Percentiles rank a stretch among this genome's conserved stretches.
phyloP scores from a whole-genome alignment of 1,140 invertebrate species.

The Drosophila sproati region DNA sequence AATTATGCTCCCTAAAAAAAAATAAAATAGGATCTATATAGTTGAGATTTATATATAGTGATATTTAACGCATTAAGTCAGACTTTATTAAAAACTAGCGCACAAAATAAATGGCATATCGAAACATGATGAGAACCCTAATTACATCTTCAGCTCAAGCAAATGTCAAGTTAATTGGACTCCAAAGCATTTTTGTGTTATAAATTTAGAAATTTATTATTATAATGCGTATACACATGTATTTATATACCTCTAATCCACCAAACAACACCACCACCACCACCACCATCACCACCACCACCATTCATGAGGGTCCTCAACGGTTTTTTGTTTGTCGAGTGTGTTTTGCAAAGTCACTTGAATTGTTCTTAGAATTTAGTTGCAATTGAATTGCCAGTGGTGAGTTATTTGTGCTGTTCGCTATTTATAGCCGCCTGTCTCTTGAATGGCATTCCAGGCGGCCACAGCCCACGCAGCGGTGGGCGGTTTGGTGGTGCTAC shows the following conservation, averaged over 20 bases:
- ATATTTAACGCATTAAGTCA: too few species aligned
- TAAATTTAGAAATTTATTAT: conserved; percentile 13
- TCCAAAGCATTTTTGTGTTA: conserved; percentile 15
- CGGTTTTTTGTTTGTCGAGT: neutral
- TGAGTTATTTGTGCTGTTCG: conserved; percentile 44
- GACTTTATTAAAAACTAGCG: too few species aligned
- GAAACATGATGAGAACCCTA: neutral
- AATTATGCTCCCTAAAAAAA: too few species aligned
- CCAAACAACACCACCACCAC: neutral
- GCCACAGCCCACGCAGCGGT: conserved; percentile 27
- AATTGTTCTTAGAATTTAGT: conserved; percentile 57
- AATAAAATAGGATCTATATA: too few species aligned
- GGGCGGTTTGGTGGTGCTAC: neutral
- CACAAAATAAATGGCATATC: too few species aligned
- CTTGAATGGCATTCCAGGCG: conserved; percentile 68
- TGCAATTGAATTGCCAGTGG: conserved; percentile 55
- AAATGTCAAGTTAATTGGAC: conserved; percentile 15
- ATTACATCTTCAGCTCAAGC: conserved; percentile 7
- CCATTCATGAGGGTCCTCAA: neutral
- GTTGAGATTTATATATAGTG: too few species aligned
- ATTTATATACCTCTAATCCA: neutral
- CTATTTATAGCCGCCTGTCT: conserved; percentile 74
- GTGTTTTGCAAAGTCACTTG: conserved; percentile 34
- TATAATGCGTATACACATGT: conserved; percentile 2
- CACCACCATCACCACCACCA: neutral